Conservation (phyloP, 2,888 invertebrate species). For the Junonia oenone region DNA sequence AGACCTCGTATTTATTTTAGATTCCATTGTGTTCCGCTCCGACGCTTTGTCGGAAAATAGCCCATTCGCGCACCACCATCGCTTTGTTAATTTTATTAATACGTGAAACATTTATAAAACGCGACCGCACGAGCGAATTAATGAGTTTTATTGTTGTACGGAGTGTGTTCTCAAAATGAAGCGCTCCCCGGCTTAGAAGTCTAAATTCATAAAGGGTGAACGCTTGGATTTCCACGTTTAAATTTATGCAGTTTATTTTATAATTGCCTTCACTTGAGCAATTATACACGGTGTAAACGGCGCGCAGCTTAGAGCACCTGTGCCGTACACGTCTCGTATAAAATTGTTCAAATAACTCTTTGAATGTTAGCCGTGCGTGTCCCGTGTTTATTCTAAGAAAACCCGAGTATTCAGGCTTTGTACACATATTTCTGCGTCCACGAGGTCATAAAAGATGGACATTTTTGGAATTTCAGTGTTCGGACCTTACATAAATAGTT, state of each 20-base stretch:
- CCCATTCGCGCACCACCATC: conserved; percentile 57
- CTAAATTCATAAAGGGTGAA: conserved; percentile 47
- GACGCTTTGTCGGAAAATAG: conserved; percentile 72
- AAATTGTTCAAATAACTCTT: conserved; percentile 45
- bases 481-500: conserved; percentile 61
- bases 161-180: conserved; percentile 66
- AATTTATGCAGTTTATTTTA: conserved; percentile 61
- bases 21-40: conserved; percentile 69
- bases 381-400: conserved; percentile 1
- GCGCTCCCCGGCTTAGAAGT: conserved; percentile 53
- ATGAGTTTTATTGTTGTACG: conserved; percentile 76
- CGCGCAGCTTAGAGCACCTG: conserved; percentile 54
- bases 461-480: conserved; percentile 52
- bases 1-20: conserved; percentile 78
- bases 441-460: conserved; percentile 16
- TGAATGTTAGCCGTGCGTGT: conserved; percentile 13
- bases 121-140: conserved; percentile 71
- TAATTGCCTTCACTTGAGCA: conserved; percentile 44
- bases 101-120: conserved; percentile 78
- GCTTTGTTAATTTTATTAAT: conserved; percentile 80
- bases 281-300: conserved; percentile 38
- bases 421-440: conserved; percentile 4
- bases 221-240: conserved; percentile 54
- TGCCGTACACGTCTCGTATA: conserved; percentile 45
- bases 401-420: conserved; percentile 2